Evolutionary conservation across 2,888 invertebrate species (phyloP).

Genomic region (Lasioglossum villosulum): DNA sequence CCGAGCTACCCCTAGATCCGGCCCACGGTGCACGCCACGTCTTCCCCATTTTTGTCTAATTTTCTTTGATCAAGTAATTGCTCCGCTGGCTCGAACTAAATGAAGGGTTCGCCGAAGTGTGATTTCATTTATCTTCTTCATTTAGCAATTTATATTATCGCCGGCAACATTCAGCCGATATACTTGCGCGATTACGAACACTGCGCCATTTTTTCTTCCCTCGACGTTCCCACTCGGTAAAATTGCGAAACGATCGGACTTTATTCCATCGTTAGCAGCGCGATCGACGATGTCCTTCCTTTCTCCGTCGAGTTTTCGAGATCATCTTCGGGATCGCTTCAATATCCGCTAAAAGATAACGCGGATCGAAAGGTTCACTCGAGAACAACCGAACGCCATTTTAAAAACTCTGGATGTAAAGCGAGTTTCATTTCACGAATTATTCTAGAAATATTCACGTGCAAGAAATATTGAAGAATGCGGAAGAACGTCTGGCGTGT

Average conservation of each 20-base stretch:
- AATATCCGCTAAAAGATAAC: too few species aligned
- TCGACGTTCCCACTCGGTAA: background rate
- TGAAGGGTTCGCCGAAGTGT: conserved; percentile 2
- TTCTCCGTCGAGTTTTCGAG: background rate
- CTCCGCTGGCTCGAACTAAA: conserved; percentile 18
- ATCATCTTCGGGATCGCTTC: background rate
- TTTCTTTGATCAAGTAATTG: conserved; percentile 32
- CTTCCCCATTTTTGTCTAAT: conserved; percentile 23
- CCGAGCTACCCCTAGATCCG: background rate
- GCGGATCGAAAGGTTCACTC: too few species aligned
- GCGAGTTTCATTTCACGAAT: background rate
- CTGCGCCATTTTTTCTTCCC: background rate
- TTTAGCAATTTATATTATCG: conserved; percentile 7
- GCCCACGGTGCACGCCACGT: background rate
- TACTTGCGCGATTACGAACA: background rate
- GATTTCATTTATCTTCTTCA: conserved; percentile 17
- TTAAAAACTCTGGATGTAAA: too few species aligned
- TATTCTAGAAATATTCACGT: background rate
- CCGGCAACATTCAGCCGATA: background rate
- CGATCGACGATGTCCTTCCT: background rate
- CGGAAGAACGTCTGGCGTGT: background rate
- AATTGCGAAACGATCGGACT: conserved; percentile 2
- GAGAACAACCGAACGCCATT: too few species aligned
- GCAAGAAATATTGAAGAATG: background rate
- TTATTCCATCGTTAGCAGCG: background rate